A percentile compares a stretch with the other conserved stretches of the same genome.
These are phyloP conservation scores for Brachypodius melanocephalos DNA, from an alignment of 2,113 vertebrate species.

Conservation along the genomic window DNA sequence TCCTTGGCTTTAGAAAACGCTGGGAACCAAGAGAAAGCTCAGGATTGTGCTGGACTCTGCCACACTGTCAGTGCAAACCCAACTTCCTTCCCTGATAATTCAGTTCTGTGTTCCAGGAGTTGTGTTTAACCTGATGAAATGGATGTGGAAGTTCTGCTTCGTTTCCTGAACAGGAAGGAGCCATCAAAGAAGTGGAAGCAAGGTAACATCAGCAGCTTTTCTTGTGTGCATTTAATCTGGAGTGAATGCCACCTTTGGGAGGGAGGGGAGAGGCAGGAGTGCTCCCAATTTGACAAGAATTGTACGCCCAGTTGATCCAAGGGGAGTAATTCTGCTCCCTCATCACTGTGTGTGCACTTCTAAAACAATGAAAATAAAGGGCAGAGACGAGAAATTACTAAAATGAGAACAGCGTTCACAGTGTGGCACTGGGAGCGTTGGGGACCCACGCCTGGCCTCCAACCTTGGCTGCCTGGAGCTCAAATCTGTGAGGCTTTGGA, in stretches of 20 bases:
- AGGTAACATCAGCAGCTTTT: not conserved
- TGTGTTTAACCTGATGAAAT: not conserved
- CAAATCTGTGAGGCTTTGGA: not conserved
- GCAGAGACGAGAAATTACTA: not conserved
- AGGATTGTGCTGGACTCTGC: not conserved
- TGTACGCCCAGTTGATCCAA: rapidly evolving
- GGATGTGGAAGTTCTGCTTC: not conserved
- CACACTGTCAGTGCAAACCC: not conserved
- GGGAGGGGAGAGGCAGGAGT: not conserved
- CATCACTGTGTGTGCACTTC: rapidly evolving
- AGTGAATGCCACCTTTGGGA: rapidly evolving
- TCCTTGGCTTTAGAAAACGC: not conserved
- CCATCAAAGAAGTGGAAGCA: not conserved
- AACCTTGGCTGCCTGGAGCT: not conserved
- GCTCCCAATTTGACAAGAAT: not conserved
- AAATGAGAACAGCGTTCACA: rapidly evolving
- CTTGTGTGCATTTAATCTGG: rapidly evolving
- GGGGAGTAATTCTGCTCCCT: not conserved
- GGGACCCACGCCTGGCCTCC: not conserved
- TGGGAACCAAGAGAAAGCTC: not conserved
- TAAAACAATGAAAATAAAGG: rapidly evolving
- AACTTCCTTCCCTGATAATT: not conserved
- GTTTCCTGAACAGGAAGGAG: not conserved
- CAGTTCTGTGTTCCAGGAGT: not conserved
- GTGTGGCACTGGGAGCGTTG: not conserved